Conservation (phyloP, 1,140 invertebrate species). For the Bradysia coprophila region DNA sequence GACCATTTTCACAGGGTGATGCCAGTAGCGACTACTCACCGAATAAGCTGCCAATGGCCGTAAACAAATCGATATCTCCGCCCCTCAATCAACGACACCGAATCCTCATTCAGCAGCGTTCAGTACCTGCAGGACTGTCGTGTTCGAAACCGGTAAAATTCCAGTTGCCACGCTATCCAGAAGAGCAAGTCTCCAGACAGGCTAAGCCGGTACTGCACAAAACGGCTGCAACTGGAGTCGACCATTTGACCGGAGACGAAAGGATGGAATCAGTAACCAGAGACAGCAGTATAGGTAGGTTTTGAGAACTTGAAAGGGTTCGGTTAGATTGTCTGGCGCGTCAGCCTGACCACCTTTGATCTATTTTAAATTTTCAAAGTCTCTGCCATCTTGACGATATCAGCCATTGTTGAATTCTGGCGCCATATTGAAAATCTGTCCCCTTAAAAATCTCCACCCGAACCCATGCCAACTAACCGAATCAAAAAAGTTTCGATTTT, state of each 20-base stretch:
- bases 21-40: constrained; percentile 26
- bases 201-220: not conserved
- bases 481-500: too few relatives aligned
- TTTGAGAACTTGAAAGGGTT: not conserved
- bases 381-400: too few relatives aligned
- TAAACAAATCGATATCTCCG: constrained; percentile 25
- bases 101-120: constrained; percentile 21
- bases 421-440: too few relatives aligned
- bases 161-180: constrained; percentile 21
- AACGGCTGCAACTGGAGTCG: not conserved
- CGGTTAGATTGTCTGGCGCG: not conserved
- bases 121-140: constrained; percentile 16
- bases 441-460: too few relatives aligned
- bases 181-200: constrained; percentile 12
- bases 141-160: constrained; percentile 18
- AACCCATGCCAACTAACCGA: too few relatives aligned
- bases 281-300: constrained; percentile 21
- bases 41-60: constrained; percentile 26
- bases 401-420: too few relatives aligned
- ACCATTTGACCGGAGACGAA: constrained; percentile 7
- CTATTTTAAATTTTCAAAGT: too few relatives aligned
- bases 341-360: too few relatives aligned
- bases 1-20: constrained; percentile 14
- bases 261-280: constrained; percentile 15
- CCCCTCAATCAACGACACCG: constrained; percentile 22